phyloP scores from a whole-genome alignment of 2,113 vertebrate species.

The Collichthys lucidus region DNA sequence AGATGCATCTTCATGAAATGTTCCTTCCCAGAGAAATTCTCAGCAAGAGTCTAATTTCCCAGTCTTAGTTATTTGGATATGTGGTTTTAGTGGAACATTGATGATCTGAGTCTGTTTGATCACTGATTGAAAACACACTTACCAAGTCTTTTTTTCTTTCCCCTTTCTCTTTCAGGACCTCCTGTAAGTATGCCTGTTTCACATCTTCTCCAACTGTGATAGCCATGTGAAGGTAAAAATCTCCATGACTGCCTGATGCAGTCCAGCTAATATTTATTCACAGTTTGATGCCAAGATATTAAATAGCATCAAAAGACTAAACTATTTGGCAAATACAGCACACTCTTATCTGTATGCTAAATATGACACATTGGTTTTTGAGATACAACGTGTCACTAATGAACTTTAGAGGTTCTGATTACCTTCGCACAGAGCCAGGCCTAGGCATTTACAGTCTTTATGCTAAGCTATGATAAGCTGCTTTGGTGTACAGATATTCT shows the following conservation, averaged over 20 bases:
- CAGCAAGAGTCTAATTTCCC: conserved; percentile 23
- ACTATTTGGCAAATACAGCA: not conserved
- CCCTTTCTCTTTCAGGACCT: conserved; percentile 88
- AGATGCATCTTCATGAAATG: conserved; percentile 25
- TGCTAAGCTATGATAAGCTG: not conserved
- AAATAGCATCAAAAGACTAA: not conserved
- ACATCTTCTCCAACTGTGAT: conserved; percentile 63
- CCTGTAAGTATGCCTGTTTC: conserved; percentile 93
- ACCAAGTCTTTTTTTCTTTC: conserved; percentile 38
- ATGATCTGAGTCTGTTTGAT: conserved; percentile 55
- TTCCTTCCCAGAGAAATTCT: conserved; percentile 4
- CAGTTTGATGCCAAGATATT: not conserved
- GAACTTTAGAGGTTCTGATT: not conserved
- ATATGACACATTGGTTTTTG: too few species aligned
- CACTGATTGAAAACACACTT: conserved; percentile 60
- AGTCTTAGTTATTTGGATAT: conserved; percentile 30
- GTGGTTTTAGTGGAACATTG: conserved; percentile 55
- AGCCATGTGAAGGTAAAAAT: conserved; percentile 67
- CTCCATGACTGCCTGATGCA: not conserved
- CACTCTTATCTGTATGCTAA: not conserved
- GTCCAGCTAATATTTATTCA: not conserved
- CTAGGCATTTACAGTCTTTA: not conserved
- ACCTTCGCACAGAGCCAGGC: not conserved
- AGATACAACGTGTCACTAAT: too few species aligned
- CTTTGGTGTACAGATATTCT: not conserved